Evolutionary conservation across 2,888 invertebrate genomes (phyloP).

Genomic region (Rhyacophila evoluta): DNA sequence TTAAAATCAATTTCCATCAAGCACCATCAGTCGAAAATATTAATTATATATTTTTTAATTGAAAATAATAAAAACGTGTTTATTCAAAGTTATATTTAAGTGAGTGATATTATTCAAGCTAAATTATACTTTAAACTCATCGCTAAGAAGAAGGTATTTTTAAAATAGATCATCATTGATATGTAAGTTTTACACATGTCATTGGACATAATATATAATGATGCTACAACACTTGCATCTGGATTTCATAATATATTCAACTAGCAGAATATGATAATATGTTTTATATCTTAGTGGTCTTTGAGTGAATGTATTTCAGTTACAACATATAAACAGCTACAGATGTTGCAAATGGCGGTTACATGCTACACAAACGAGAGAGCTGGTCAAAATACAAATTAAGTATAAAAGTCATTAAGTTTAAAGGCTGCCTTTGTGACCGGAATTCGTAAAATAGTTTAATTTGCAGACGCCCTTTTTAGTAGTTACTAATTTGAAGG

Average conservation of each 20-base stretch:
- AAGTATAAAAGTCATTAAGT: constrained; percentile 1
- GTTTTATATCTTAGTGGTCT: background rate
- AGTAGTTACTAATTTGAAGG: background rate
- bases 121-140: too few relatives aligned
- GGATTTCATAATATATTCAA: too few relatives aligned
- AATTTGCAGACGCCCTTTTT: background rate
- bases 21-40: background rate
- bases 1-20: too few relatives aligned
- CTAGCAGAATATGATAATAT: background rate
- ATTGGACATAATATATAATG: too few relatives aligned
- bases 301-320: background rate
- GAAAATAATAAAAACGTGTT: too few relatives aligned
- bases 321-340: background rate
- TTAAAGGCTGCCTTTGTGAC: constrained; percentile 9
- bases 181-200: too few relatives aligned
- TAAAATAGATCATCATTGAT: too few relatives aligned
- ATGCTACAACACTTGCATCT: too few relatives aligned
- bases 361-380: background rate
- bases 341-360: background rate
- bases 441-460: constrained; percentile 1
- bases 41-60: too few relatives aligned
- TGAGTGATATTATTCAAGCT: too few relatives aligned
- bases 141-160: too few relatives aligned
- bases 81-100: too few relatives aligned
- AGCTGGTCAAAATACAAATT: constrained; percentile 9